Evolutionary conservation across 2,888 invertebrate genomes (phyloP).

Genomic region (Eucera pruinosa): DNA sequence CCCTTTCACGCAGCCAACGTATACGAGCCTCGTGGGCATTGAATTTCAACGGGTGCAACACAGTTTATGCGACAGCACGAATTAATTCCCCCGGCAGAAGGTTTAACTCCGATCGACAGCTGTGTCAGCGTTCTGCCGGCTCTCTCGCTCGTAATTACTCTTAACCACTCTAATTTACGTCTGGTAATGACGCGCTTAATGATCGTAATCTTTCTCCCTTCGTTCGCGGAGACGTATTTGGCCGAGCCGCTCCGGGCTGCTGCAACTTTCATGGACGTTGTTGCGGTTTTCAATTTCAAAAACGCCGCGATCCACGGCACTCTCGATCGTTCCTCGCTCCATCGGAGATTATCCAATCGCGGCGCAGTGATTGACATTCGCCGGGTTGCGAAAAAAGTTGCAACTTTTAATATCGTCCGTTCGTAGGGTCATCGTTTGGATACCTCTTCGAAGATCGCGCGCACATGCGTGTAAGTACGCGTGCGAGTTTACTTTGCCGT

Average conservation of each 20-base stretch:
- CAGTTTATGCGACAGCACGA: constrained; percentile 30
- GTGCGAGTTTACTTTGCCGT: no score
- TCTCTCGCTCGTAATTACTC: constrained; percentile 47
- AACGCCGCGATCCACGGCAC: neutral
- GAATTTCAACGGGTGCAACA: constrained; percentile 19
- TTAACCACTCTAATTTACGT: constrained; percentile 57
- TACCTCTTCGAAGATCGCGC: no score
- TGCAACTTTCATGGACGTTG: constrained; percentile 23
- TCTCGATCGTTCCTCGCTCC: neutral
- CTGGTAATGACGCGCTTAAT: constrained; percentile 55
- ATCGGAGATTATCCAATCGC: constrained; percentile 3
- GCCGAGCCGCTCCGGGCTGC: constrained; percentile 18
- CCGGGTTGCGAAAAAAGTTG: neutral
- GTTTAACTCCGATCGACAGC: constrained; percentile 51
- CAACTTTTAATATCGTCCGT: neutral
- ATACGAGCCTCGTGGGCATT: constrained; percentile 5
- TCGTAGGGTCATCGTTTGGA: no score
- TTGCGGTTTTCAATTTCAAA: constrained; percentile 34
- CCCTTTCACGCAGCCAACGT: neutral
- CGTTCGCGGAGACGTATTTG: constrained; percentile 41
- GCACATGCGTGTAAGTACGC: no score
- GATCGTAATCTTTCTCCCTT: constrained; percentile 50
- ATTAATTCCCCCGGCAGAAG: constrained; percentile 45
- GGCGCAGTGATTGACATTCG: neutral
- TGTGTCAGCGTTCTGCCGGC: constrained; percentile 36